phyloP scores from a whole-genome alignment of 2,113 vertebrate genomes.

The Fukomys damarensis region DNA sequence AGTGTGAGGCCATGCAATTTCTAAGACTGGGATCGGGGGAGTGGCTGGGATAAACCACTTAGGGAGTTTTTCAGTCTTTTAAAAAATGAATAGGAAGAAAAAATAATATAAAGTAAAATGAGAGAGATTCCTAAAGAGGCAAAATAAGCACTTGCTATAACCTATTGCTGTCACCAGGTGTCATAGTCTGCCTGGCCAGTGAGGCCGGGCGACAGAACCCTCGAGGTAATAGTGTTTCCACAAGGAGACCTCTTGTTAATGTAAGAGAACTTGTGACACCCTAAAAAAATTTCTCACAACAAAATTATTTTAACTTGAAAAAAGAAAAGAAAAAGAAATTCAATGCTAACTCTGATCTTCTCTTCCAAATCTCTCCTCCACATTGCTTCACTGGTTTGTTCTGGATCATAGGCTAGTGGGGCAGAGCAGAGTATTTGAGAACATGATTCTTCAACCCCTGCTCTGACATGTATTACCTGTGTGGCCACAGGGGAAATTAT shows the following conservation, averaged over 20 bases:
- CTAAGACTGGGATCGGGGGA: background rate
- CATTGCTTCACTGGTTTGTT: background rate
- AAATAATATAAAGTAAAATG: too few species aligned
- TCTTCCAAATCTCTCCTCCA: conserved; percentile 22
- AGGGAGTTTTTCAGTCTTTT: background rate
- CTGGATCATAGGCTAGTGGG: background rate
- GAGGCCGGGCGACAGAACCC: background rate
- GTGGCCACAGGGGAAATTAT: background rate
- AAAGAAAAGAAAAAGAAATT: background rate
- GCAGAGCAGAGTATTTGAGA: background rate
- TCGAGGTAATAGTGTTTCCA: background rate
- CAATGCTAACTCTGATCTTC: background rate
- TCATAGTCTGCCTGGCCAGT: background rate
- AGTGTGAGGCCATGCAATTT: background rate
- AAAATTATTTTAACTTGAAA: background rate
- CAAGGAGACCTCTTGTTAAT: background rate
- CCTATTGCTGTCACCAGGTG: background rate
- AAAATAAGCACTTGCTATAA: conserved; percentile 63
- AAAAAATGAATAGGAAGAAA: background rate
- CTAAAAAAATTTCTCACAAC: background rate
- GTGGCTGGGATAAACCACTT: background rate
- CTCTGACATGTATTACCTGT: background rate
- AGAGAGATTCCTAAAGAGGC: too few species aligned
- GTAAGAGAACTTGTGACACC: background rate
- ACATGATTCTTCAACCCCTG: background rate